Evolutionary conservation across 2,888 invertebrate species (phyloP), one percentile per base, ranked within the genome.

Genomic region (Apodemia duryi): DNA sequence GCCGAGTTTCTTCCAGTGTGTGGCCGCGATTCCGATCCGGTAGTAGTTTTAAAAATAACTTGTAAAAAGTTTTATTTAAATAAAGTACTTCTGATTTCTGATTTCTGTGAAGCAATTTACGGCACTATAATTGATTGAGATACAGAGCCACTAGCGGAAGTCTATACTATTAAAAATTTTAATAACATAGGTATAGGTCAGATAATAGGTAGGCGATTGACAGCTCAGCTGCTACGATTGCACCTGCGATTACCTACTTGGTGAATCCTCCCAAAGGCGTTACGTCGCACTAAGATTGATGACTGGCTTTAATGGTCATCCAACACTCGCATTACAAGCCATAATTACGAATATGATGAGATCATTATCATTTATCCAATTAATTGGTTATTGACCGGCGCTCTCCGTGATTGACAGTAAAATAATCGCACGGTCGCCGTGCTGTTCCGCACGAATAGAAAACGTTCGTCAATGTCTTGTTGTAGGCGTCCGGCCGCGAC

Each of bases 361-460:
- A 57, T 57, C 29, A 57, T 57, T 57, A 57, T 57, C 29, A 57
- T 60, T 60, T n/a, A 60, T 60, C 60, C 60, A 60, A 60, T 60
- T 60, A 60, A 60, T 60, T 32, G 60, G 60, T 60, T 60, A 60
- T 60, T 32, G 11, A 13, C 60, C 32, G 32, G 35, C 29, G 49
- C 32, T 54, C 28, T 29, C 28, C 38, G 41, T 65, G 65, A 67
- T 67, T 67, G 66, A 67, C 63, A 62, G 67, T 51, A 63, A 61
- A 67, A 67, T 64, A 64, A 67, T 65, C 63, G 57, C 61, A 63
- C 54, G 65, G 63, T 64, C 62, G 57, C 64, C 21, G 62, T 57
- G 52, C 46, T 10, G 66, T 68, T 66, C 66, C 64, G 66, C 66
- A 43, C 63, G 66, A 61, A 35, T 57, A 6, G 60, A 43, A 46